Evolutionary conservation across 53 echinoderm and acorn worm genomes (phyloP), one percentile per base, ranked within the genome.

Genomic region (Temnopleurus reevesii): DNA sequence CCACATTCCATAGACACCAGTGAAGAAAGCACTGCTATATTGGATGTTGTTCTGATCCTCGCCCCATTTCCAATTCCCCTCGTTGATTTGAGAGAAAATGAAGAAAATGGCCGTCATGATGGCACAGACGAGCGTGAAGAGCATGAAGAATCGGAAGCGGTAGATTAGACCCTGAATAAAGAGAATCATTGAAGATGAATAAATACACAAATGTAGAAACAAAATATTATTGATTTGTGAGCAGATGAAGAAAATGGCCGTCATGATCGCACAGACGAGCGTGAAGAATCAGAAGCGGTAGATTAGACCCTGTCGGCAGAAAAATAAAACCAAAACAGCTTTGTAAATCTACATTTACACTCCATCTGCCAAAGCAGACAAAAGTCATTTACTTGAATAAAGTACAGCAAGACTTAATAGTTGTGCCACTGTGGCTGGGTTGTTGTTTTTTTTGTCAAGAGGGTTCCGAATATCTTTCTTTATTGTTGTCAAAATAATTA

Each of bases 141-240:
- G 56, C 96, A 99, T 99, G 99, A 99, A 99, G 93, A 99, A 98
- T 5, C 94, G 96, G 92, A 99, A 99, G 7, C 99, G 94, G 91
- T 90, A 99, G 86, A 99, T 92, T 64, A 99, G 81, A 29, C 96
- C 99, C 97, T 97, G 90, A n/a, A n/a, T n/a, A n/a, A n/a, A n/a
- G n/a, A n/a, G n/a, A n/a, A n/a, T n/a, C n/a, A n/a, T n/a, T n/a
- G n/a, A n/a, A n/a, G n/a, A n/a, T n/a, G n/a, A n/a, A n/a, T n/a
- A n/a, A n/a, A n/a, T n/a, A 49, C 15, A 0, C 15, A 49, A 49
- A 49, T 49, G 1, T 12, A 49, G 9, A 1, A 15, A 49, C 9
- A 12, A 49, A 49, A 49, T 12, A 12, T 49, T 15, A 49, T 15
- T 49, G 49, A 12, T 15, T 1, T 1, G 0, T 49, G 49, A 15